Percentiles rank a stretch among this genome's conserved stretches.
These are phyloP conservation scores for Hemiscyllium ocellatum DNA, from an alignment of 2,113 vertebrate genomes.

Conservation along the genomic window DNA sequence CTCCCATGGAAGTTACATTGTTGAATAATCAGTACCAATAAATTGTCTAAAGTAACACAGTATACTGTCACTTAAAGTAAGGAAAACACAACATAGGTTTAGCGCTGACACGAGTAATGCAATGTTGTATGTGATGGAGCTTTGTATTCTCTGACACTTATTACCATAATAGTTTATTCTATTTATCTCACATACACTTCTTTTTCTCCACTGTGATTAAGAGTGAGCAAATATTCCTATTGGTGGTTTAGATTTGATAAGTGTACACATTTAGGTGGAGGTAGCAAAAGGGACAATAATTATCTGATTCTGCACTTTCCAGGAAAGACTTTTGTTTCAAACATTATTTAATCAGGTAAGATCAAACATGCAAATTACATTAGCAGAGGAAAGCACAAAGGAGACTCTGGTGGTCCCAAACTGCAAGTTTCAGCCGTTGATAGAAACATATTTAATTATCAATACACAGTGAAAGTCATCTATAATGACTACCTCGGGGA, in stretches of 20 bases:
- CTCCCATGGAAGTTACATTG: neutral
- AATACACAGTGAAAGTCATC: neutral
- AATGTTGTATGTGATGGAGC: neutral
- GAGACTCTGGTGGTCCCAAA: neutral
- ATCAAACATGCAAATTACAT: neutral
- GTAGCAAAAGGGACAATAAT: neutral
- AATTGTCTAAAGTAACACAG: neutral
- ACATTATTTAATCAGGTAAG: neutral
- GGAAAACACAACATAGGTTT: neutral
- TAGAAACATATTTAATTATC: slow-evolving; percentile 13
- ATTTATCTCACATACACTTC: too few relatives aligned
- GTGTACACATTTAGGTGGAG: neutral
- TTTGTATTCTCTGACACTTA: too few relatives aligned
- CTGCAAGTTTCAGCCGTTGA: neutral
- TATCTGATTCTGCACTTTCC: neutral
- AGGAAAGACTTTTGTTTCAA: neutral
- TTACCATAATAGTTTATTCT: too few relatives aligned
- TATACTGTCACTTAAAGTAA: neutral
- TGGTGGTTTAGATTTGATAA: too few relatives aligned
- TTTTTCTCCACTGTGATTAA: too few relatives aligned
- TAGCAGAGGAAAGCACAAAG: neutral
- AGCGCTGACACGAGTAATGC: neutral
- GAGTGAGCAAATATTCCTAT: too few relatives aligned
- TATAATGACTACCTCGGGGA: slow-evolving; percentile 3
- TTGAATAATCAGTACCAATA: neutral